Conservation (phyloP, 2,113 vertebrate species). For the Malurus melanocephalus region DNA sequence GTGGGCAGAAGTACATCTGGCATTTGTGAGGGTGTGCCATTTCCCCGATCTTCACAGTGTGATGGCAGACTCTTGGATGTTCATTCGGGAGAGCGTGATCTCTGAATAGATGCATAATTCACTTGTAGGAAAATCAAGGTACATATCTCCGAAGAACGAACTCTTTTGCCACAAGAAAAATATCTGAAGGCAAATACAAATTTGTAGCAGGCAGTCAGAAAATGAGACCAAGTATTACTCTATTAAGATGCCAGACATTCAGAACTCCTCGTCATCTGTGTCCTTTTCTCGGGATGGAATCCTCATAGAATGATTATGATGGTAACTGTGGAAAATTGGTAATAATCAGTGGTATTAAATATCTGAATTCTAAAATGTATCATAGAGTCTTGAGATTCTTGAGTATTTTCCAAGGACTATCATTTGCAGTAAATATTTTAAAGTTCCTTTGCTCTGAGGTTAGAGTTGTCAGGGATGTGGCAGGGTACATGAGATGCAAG, state of each 20-base stretch:
- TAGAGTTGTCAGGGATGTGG: not conserved
- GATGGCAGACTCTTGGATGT: slow-evolving; percentile 22
- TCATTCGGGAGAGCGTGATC: not conserved
- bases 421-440: not conserved
- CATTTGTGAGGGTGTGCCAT: slow-evolving; percentile 61
- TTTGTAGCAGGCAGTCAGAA: slow-evolving; percentile 1
- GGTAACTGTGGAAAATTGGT: slow-evolving; percentile 12
- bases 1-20: slow-evolving; percentile 60
- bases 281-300: not conserved
- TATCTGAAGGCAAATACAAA: not conserved
- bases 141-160: not conserved
- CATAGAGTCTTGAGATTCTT: not conserved
- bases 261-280: slow-evolving; percentile 3
- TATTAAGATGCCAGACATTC: not conserved
- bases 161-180: not conserved
- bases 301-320: not conserved
- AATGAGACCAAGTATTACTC: not conserved
- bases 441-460: not conserved
- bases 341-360: slow-evolving; percentile 32
- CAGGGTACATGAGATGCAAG: rapidly evolving
- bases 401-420: not conserved
- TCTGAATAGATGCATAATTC: slow-evolving; percentile 21
- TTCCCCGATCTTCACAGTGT: slow-evolving; percentile 53
- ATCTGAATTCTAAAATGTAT: slow-evolving; percentile 19
- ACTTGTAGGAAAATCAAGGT: slow-evolving; percentile 20